Evolutionary conservation across 2,888 invertebrate species (phyloP), one percentile per base, ranked within the genome.

Genomic region (Ceratothoa steindachneri): DNA sequence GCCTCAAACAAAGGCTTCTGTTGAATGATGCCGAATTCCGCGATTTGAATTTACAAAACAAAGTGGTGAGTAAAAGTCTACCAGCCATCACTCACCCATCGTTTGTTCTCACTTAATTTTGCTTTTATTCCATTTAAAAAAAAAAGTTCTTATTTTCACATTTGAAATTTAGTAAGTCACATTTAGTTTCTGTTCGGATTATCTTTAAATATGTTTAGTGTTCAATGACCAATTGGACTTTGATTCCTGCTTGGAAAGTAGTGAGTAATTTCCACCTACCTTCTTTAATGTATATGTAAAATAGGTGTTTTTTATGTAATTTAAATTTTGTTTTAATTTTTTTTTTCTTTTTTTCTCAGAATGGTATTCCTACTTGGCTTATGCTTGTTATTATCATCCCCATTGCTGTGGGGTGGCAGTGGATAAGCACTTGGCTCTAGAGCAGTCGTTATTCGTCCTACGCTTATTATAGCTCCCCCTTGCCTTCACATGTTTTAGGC

Each of bases 311-410:
- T 41, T 41, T 41, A 41, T 41, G 15, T 41, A 41, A 15, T 9
- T 9, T 41, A 41, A 9, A 41, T 72, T 72, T 67, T 29, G 68
- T 73, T 73, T 69, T 60, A 60, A 64, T 69, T 68, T 73, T 73
- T 68, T 27, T 70, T 71, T 67, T 64, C 68, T 31, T 71, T 53
- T 65, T 64, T 65, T 69, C 55, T 67, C 75, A 72, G 75, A 72
- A 60, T n/a, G 19, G 64, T 65, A 69, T 75, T 66, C 75, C 75
- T 53, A 75, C 75, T 19, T 75, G 75, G 75, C 69, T 75, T 68
- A 69, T 75, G 75, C 53, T 72, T 69, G 69, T 75, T 64, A 27
- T 75, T 72, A 69, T 69, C 72, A 69, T 75, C 52, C 72, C 72
- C 70, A 70, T 75, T 53, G 69, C 72, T 69, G 72, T 75, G 30